These are phyloP conservation scores for Prionace glauca DNA, from an alignment of 2,797 vertebrate genomes.

Conservation along the genomic window DNA sequence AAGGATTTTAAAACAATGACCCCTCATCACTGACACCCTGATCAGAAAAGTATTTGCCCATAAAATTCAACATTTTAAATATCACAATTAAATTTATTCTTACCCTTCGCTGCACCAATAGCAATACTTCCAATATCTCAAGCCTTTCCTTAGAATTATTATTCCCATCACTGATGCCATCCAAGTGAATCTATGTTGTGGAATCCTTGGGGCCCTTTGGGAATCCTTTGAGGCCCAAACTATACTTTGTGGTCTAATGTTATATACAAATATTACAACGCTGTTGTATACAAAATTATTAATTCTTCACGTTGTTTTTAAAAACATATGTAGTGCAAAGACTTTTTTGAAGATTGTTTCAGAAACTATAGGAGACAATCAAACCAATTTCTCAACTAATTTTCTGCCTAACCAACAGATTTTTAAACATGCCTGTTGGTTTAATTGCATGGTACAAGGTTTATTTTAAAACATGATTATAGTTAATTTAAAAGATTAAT, in stretches of 20 bases:
- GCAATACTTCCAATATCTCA: not conserved
- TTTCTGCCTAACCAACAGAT: too few species aligned
- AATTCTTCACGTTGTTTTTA: not conserved
- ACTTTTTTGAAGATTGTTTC: not conserved
- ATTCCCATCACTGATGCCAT: not conserved
- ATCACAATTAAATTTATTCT: not conserved
- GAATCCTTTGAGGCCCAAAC: not conserved
- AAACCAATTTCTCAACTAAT: too few species aligned
- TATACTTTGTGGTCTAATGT: not conserved
- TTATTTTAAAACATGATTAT: too few species aligned
- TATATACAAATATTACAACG: not conserved
- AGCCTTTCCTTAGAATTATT: not conserved
- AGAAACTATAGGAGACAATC: too few species aligned
- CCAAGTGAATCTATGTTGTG: not conserved
- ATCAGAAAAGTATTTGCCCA: not conserved
- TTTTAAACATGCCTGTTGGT: too few species aligned
- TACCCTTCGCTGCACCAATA: not conserved
- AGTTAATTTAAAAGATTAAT: too few species aligned
- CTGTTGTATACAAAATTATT: not conserved
- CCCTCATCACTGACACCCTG: not conserved
- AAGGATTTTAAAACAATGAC: not conserved
- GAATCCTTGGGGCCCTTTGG: not conserved
- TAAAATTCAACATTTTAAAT: not conserved
- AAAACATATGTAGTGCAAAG: not conserved
- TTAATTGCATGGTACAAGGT: too few species aligned